Percentiles rank a stretch among this genome's conserved stretches.
Conservation (phyloP, 2,113 vertebrate species). For the Macquaria australasica region DNA sequence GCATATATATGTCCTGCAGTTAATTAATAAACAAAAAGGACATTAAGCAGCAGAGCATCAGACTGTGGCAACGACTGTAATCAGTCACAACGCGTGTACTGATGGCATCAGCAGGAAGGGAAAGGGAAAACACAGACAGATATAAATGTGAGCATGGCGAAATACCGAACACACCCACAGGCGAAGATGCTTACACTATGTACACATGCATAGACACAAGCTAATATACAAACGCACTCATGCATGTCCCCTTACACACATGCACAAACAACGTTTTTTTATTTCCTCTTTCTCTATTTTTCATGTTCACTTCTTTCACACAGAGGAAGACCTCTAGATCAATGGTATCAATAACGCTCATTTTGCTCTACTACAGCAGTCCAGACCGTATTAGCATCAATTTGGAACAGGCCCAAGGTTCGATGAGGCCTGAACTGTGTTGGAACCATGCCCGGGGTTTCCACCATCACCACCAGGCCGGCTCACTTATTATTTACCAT, state of each 20-base stretch:
- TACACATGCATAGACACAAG: slow-evolving; percentile 35
- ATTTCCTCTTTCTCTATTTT: neutral
- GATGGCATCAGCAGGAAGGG: slow-evolving; percentile 81
- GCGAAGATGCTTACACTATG: slow-evolving; percentile 54
- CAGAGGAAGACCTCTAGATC: slow-evolving; percentile 34
- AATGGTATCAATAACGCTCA: slow-evolving; percentile 54
- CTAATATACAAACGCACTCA: slow-evolving; percentile 16
- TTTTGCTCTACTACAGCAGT: slow-evolving; percentile 50
- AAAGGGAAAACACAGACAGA: slow-evolving; percentile 72
- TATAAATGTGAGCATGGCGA: slow-evolving; percentile 70
- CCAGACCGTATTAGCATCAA: slow-evolving; percentile 65
- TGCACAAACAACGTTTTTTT: slow-evolving; percentile 14
- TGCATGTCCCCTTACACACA: neutral
- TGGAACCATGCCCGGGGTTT: slow-evolving; percentile 74
- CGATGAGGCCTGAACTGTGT: slow-evolving; percentile 75
- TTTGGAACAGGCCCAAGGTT: slow-evolving; percentile 78
- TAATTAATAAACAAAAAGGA: slow-evolving; percentile 84
- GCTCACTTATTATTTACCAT: slow-evolving; percentile 61
- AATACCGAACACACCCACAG: slow-evolving; percentile 68
- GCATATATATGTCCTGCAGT: slow-evolving; percentile 82
- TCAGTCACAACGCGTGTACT: slow-evolving; percentile 75
- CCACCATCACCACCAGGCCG: slow-evolving; percentile 45
- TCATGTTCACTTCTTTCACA: slow-evolving; percentile 19
- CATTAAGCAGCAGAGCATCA: slow-evolving; percentile 77
- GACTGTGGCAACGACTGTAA: slow-evolving; percentile 78